A percentile compares a stretch with the other conserved stretches of the same genome.
Evolutionary conservation across 2,888 invertebrate genomes (phyloP).

Genomic region (Amiota communis): DNA sequence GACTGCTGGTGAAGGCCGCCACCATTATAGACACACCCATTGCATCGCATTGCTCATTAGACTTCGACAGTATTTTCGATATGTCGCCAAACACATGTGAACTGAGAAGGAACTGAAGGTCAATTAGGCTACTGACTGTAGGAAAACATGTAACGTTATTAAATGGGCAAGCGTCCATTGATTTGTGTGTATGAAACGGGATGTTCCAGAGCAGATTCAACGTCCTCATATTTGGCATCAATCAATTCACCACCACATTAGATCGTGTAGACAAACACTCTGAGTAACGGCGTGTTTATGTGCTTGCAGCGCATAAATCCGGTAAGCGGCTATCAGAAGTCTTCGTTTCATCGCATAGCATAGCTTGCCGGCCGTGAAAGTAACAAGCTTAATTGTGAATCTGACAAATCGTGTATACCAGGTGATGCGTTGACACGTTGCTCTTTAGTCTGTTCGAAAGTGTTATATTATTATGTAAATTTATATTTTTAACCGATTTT

Average conservation of each 20-base stretch:
- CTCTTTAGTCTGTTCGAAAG: slow-evolving; percentile 30
- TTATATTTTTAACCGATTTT: no score
- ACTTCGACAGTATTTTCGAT: slow-evolving; percentile 93
- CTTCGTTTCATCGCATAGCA: slow-evolving; percentile 92
- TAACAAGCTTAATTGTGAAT: slow-evolving; percentile 60
- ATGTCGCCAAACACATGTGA: slow-evolving; percentile 97
- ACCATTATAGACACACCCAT: slow-evolving; percentile 68
- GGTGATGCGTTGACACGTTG: slow-evolving; percentile 31
- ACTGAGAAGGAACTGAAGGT: slow-evolving; percentile 92
- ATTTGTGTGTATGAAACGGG: slow-evolving; percentile 86
- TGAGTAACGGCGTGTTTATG: slow-evolving; percentile 93
- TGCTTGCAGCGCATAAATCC: slow-evolving; percentile 93
- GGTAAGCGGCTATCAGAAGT: slow-evolving; percentile 83
- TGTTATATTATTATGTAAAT: no score
- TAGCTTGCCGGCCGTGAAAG: slow-evolving; percentile 82
- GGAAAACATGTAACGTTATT: slow-evolving; percentile 85
- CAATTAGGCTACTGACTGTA: slow-evolving; percentile 93
- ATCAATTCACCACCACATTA: slow-evolving; percentile 89
- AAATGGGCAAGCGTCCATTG: slow-evolving; percentile 82
- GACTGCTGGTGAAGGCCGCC: slow-evolving; percentile 43
- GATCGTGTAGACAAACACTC: slow-evolving; percentile 92
- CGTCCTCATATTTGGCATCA: slow-evolving; percentile 64
- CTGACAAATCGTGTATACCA: slow-evolving; percentile 52
- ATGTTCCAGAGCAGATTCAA: slow-evolving; percentile 77
- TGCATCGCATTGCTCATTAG: slow-evolving; percentile 83